Conservation (phyloP, 1,140 invertebrate genomes). For the Drosophila insularis region DNA sequence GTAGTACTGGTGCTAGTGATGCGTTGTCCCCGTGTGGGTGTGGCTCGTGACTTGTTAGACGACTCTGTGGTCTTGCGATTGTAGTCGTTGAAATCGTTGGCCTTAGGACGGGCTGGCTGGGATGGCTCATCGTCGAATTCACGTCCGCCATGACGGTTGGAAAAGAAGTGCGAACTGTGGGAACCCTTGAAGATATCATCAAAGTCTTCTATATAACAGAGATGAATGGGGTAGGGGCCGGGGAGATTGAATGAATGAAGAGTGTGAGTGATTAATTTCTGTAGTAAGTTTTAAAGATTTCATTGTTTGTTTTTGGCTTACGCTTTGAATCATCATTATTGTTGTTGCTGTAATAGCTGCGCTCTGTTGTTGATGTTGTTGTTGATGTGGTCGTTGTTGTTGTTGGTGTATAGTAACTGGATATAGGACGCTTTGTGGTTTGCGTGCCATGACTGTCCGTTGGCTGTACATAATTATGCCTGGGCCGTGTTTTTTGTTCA, state of each 20-base stretch:
- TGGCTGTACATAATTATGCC: conserved; percentile 56
- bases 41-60: conserved; percentile 46
- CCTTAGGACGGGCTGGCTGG: conserved; percentile 38
- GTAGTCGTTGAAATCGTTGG: conserved; percentile 69
- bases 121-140: conserved; percentile 82
- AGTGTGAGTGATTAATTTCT: conserved; percentile 60
- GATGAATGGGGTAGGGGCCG: not conserved
- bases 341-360: conserved; percentile 61
- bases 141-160: conserved; percentile 84
- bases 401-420: conserved; percentile 79
- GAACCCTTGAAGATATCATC: conserved; percentile 85
- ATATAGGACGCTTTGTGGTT: conserved; percentile 70
- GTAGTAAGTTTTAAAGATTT: conserved; percentile 44
- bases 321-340: conserved; percentile 78
- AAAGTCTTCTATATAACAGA: conserved; percentile 74
- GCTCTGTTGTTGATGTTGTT: conserved; percentile 57
- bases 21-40: conserved; percentile 54
- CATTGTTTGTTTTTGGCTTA: conserved; percentile 64
- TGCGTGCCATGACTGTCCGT: conserved; percentile 44
- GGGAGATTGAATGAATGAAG: conserved; percentile 12
- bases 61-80: conserved; percentile 67
- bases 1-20: conserved; percentile 1
- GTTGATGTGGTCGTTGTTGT: conserved; percentile 51
- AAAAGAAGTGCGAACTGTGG: conserved; percentile 87
- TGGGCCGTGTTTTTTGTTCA: conserved; percentile 72